phyloP scores from a whole-genome alignment of 2,888 invertebrate genomes.

The Melieria crassipennis region DNA sequence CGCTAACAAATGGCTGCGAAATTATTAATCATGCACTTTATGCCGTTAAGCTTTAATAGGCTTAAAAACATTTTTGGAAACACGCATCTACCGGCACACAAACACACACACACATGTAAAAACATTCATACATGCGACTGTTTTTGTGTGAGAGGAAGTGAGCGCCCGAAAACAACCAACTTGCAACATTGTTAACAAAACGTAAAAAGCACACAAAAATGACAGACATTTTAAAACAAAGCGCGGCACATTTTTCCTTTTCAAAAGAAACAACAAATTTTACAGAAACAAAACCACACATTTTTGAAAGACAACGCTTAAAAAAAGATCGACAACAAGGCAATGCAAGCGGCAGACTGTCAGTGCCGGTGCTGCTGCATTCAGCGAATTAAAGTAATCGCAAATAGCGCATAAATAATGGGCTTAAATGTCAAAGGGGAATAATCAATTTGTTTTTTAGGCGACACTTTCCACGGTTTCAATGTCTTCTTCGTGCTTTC shows the following conservation, averaged over 20 bases:
- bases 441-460: slow-evolving; percentile 54
- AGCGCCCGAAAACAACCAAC: not conserved
- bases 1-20: slow-evolving; percentile 25
- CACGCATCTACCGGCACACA: not conserved
- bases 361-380: not conserved
- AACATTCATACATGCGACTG: not conserved
- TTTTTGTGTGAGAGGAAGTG: not conserved
- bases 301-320: not conserved
- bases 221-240: not conserved
- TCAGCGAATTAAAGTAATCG: slow-evolving; percentile 41
- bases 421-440: slow-evolving; percentile 60
- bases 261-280: slow-evolving; percentile 12
- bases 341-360: not conserved
- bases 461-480: slow-evolving; percentile 16
- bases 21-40: slow-evolving; percentile 52
- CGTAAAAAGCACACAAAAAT: not conserved
- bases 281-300: not conserved
- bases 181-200: not conserved
- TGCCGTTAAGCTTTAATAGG: slow-evolving; percentile 56
- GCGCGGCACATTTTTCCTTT: not conserved
- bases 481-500: slow-evolving; percentile 26
- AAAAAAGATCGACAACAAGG: not conserved
- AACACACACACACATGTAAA: too few species aligned
- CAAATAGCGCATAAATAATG: slow-evolving; percentile 58
- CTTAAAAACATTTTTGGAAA: slow-evolving; percentile 43